Percentiles rank a stretch among this genome's conserved stretches.
phyloP scores from a whole-genome alignment of 2,113 vertebrate genomes.

The Ibidorhyncha struthersii region DNA sequence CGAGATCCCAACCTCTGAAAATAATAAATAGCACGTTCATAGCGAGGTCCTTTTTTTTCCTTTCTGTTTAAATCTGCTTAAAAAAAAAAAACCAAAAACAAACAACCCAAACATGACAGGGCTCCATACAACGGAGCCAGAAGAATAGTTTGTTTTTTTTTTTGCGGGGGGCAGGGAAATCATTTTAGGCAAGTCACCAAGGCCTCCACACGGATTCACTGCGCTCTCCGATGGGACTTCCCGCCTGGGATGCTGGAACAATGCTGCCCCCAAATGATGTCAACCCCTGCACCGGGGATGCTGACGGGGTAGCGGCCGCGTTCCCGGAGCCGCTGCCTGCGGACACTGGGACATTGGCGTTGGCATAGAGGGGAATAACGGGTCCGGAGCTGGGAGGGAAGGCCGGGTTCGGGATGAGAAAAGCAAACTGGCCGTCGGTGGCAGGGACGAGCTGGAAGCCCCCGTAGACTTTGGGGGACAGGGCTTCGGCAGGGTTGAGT shows the following conservation, averaged over 20 bases:
- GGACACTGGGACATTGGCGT: constrained; percentile 78
- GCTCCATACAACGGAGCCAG: constrained; percentile 92
- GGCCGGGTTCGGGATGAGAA: constrained; percentile 83
- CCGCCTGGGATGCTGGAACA: constrained; percentile 76
- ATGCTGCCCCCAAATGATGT: constrained; percentile 80
- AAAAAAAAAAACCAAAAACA: no score
- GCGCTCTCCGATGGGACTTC: constrained; percentile 81
- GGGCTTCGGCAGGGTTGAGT: constrained; percentile 77
- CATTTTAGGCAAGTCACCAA: constrained; percentile 81
- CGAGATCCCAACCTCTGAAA: constrained; percentile 85
- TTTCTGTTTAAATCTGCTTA: constrained; percentile 47
- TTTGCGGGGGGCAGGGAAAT: no score
- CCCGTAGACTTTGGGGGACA: constrained; percentile 83
- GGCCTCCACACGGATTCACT: constrained; percentile 89
- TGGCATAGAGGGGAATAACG: constrained; percentile 78
- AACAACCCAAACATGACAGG: neutral
- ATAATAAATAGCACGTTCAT: constrained; percentile 72
- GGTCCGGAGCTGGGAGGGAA: constrained; percentile 76
- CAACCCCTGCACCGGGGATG: constrained; percentile 87
- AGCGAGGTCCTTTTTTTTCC: constrained; percentile 39
- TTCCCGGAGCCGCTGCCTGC: constrained; percentile 68
- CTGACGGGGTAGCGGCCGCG: constrained; percentile 22
- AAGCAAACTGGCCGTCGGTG: constrained; percentile 86
- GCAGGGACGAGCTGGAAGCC: constrained; percentile 85
- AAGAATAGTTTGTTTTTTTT: neutral